Conservation (phyloP, 2,888 invertebrate genomes). For the Pardosa pseudoannulata region DNA sequence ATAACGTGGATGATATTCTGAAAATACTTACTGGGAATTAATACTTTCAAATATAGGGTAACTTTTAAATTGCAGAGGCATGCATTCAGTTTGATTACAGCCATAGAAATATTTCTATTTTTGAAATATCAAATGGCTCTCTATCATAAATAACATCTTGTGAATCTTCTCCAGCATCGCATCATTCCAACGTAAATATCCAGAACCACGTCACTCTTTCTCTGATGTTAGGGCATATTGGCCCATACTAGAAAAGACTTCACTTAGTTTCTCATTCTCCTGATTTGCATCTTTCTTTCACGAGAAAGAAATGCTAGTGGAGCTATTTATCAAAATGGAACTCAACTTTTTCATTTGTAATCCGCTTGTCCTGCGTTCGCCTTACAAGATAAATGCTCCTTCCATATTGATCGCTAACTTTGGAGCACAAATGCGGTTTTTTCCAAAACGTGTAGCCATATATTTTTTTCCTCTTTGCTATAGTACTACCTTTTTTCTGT, state of each 20-base stretch:
- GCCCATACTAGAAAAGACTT: slow-evolving; percentile 34
- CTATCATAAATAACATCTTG: too few species aligned
- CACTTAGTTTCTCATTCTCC: slow-evolving; percentile 56
- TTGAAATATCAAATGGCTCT: too few species aligned
- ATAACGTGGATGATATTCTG: too few species aligned
- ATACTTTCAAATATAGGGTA: too few species aligned
- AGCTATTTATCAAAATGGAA: slow-evolving; percentile 66
- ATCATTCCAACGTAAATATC: too few species aligned
- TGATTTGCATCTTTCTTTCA: slow-evolving; percentile 57
- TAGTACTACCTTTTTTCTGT: slow-evolving; percentile 6
- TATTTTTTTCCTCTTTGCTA: slow-evolving; percentile 38
- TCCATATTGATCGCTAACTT: slow-evolving; percentile 61
- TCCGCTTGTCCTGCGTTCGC: slow-evolving; percentile 39
- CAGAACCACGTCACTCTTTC: slow-evolving; percentile 24
- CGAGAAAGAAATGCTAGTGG: slow-evolving; percentile 34
- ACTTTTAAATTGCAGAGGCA: too few species aligned
- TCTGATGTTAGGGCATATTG: slow-evolving; percentile 28
- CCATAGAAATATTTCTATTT: too few species aligned
- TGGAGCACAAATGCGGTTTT: slow-evolving; percentile 34
- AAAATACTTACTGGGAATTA: too few species aligned
- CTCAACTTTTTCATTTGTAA: slow-evolving; percentile 68
- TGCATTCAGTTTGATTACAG: too few species aligned
- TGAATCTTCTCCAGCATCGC: too few species aligned
- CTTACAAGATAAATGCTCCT: slow-evolving; percentile 60
- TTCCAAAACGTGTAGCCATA: slow-evolving; percentile 28